Conservation (phyloP, 2,888 invertebrate species). For the Mellilla xanthometata region DNA sequence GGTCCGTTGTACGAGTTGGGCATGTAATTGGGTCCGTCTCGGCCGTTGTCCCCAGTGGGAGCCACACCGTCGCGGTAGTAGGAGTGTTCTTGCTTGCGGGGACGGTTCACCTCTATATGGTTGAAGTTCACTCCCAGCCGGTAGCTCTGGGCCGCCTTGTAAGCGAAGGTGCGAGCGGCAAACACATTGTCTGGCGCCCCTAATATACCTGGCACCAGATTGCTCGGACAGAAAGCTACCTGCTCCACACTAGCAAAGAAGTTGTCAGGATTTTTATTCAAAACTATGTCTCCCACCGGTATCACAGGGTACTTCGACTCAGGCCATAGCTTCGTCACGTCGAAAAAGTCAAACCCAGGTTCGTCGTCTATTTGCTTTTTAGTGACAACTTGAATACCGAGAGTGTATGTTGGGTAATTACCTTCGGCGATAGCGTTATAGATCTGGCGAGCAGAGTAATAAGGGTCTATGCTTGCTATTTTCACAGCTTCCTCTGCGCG, state of each 20-base stretch:
- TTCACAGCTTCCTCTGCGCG: slow-evolving; percentile 84
- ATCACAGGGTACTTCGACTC: slow-evolving; percentile 89
- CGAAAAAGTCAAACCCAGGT: slow-evolving; percentile 92
- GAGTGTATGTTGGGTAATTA: slow-evolving; percentile 87
- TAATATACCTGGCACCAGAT: too few relatives aligned
- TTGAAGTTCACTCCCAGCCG: too few relatives aligned
- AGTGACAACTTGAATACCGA: slow-evolving; percentile 92
- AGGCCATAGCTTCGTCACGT: slow-evolving; percentile 93
- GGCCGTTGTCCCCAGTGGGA: too few relatives aligned
- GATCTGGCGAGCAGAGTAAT: slow-evolving; percentile 92
- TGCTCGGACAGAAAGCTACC: slow-evolving; percentile 72
- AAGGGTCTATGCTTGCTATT: slow-evolving; percentile 88
- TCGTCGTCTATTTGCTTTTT: slow-evolving; percentile 87
- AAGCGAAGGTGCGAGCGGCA: too few relatives aligned
- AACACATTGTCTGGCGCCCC: too few relatives aligned
- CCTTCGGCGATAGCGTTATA: slow-evolving; percentile 91
- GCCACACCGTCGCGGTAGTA: too few relatives aligned
- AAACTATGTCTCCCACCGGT: slow-evolving; percentile 89
- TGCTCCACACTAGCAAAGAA: slow-evolving; percentile 95
- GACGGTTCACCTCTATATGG: too few relatives aligned
- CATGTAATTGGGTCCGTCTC: too few relatives aligned
- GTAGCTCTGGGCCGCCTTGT: too few relatives aligned
- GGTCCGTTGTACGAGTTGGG: too few relatives aligned
- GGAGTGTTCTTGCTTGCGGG: too few relatives aligned
- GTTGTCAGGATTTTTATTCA: slow-evolving; percentile 92